Conservation (phyloP, 2,797 vertebrate species). For the Choloepus didactylus region DNA sequence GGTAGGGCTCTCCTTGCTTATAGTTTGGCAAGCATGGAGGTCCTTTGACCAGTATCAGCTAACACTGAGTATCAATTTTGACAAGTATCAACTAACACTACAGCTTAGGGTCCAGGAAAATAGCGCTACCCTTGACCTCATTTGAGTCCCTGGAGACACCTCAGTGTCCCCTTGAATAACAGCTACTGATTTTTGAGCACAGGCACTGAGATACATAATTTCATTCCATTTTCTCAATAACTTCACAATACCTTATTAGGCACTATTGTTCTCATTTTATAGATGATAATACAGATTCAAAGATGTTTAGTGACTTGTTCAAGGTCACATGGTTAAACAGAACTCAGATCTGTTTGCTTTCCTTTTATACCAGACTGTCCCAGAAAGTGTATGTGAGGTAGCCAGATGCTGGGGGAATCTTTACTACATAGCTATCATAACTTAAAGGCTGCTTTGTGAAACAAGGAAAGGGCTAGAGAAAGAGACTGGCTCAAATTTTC, state of each 20-base stretch:
- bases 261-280: constrained; percentile 43
- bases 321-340: constrained; percentile 19
- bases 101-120: constrained; percentile 28
- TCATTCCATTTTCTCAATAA: constrained; percentile 47
- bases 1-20: neutral
- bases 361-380: neutral
- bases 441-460: constrained; percentile 64
- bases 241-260: constrained; percentile 3
- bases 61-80: neutral
- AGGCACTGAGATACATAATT: constrained; percentile 42
- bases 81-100: neutral
- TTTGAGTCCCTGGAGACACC: constrained; percentile 16
- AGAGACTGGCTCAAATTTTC: constrained; percentile 41
- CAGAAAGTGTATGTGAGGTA: constrained; percentile 48
- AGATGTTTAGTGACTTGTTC: constrained; percentile 18
- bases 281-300: constrained; percentile 26
- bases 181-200: constrained; percentile 45
- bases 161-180: constrained; percentile 5
- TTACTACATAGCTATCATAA: constrained; percentile 55
- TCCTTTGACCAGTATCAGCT: constrained; percentile 26
- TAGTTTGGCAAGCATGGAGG: constrained; percentile 36
- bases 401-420: constrained; percentile 19
- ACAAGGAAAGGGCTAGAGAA: constrained; percentile 47
- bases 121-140: neutral
- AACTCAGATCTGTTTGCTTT: constrained; percentile 43